phyloP scores from a whole-genome alignment of 2,888 invertebrate genomes.

The Petrophora chlorosata region DNA sequence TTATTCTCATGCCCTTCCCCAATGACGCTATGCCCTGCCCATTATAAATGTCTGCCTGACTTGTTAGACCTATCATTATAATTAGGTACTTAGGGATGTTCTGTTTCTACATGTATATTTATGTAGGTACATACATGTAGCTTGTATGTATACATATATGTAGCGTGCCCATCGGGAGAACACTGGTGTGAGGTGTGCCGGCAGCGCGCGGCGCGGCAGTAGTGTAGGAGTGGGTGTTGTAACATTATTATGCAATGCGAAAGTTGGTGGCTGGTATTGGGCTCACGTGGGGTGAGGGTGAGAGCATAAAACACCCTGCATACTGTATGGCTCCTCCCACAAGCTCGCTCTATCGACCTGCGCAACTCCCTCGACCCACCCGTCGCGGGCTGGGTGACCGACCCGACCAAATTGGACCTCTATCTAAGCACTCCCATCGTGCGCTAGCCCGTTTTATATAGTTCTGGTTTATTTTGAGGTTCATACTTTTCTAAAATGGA shows the following conservation, averaged over 20 bases:
- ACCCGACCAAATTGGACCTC: conserved; percentile 53
- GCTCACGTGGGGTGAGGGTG: conserved; percentile 64
- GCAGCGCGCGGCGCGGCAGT: not conserved
- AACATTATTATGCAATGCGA: conserved; percentile 65
- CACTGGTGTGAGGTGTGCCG: conserved; percentile 4
- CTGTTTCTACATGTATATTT: not conserved
- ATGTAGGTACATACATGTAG: too few species aligned
- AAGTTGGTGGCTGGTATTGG: conserved; percentile 53
- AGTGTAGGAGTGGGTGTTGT: conserved; percentile 13
- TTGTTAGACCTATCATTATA: too few species aligned
- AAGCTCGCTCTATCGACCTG: conserved; percentile 79
- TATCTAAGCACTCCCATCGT: conserved; percentile 33
- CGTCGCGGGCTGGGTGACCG: conserved; percentile 57
- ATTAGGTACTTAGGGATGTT: not conserved
- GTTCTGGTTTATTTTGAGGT: conserved; percentile 3
- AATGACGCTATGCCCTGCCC: too few species aligned
- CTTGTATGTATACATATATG: too few species aligned
- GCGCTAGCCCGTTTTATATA: not conserved
- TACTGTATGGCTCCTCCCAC: conserved; percentile 69
- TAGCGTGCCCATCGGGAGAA: not conserved
- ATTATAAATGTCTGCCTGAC: too few species aligned
- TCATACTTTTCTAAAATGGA: too few species aligned
- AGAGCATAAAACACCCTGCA: conserved; percentile 72
- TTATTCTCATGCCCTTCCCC: too few species aligned
- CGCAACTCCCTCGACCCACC: conserved; percentile 65